Evolutionary conservation across 1,140 invertebrate genomes (phyloP).

Genomic region (Ostrea denselamellosa): DNA sequence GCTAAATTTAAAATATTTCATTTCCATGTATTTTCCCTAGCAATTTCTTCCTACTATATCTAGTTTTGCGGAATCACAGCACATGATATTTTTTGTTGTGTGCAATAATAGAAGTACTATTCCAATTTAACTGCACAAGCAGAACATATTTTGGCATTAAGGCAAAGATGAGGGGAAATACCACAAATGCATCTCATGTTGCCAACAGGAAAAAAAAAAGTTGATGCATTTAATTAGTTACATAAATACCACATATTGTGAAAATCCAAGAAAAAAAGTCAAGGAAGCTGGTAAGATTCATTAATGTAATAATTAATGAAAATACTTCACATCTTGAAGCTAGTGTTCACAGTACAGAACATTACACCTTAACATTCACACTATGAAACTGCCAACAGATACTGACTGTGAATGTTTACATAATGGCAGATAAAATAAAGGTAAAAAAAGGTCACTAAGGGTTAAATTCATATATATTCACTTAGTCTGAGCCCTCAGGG

Average conservation of each 20-base stretch:
- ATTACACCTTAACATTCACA: slow-evolving; percentile 10
- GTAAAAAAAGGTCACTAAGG: background rate
- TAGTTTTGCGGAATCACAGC: slow-evolving; percentile 5
- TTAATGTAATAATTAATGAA: background rate
- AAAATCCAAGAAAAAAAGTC: background rate
- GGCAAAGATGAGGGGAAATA: slow-evolving; percentile 20
- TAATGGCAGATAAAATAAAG: background rate
- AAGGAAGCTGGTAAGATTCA: background rate
- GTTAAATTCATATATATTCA: background rate
- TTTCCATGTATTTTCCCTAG: background rate
- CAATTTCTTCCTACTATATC: background rate
- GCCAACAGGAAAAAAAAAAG: slow-evolving; percentile 18
- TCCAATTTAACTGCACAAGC: slow-evolving; percentile 2
- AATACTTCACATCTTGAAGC: background rate
- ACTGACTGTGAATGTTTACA: slow-evolving; percentile 23
- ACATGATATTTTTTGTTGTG: background rate
- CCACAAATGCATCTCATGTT: background rate
- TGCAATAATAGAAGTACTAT: slow-evolving; percentile 6
- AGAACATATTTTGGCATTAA: background rate
- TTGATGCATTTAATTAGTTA: slow-evolving; percentile 4
- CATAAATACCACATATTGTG: slow-evolving; percentile 24
- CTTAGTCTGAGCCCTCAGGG: background rate
- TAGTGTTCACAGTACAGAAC: background rate
- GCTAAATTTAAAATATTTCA: background rate
- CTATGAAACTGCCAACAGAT: background rate